Evolutionary conservation across 2,797 vertebrate species (phyloP).

Genomic region (Chaenodraco wilsoni): DNA sequence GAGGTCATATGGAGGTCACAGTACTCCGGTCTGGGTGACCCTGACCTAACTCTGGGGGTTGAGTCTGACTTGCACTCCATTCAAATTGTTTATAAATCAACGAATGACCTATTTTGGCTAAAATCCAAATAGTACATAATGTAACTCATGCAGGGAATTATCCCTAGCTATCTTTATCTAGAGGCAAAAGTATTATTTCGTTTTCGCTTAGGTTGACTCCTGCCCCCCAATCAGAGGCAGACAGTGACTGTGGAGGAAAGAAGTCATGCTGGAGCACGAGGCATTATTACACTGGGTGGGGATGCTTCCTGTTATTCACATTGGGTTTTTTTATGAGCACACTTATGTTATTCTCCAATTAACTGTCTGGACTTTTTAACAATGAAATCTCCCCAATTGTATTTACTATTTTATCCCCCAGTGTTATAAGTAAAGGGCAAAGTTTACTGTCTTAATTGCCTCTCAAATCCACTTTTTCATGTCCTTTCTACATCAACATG

Average conservation of each 20-base stretch:
- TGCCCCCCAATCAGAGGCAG: neutral
- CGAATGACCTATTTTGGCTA: neutral
- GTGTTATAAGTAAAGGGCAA: no score
- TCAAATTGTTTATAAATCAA: neutral
- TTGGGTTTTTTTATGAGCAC: conserved; percentile 34
- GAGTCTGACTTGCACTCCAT: conserved; percentile 11
- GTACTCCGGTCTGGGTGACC: conserved; percentile 52
- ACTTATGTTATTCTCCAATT: conserved; percentile 58
- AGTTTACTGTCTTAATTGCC: no score
- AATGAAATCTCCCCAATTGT: conserved; percentile 18
- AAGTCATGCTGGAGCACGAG: conserved; percentile 17
- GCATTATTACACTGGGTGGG: conserved; percentile 63
- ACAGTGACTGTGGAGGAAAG: conserved; percentile 22
- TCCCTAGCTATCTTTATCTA: conserved; percentile 15
- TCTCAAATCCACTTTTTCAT: no score
- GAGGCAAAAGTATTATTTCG: conserved; percentile 27
- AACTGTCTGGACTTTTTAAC: conserved; percentile 63
- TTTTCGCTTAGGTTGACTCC: conserved; percentile 17
- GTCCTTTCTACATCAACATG: no score
- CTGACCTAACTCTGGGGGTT: conserved; percentile 31
- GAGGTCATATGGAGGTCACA: conserved; percentile 31
- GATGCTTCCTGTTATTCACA: conserved; percentile 60
- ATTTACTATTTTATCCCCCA: no score
- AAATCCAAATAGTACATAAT: conserved; percentile 1
- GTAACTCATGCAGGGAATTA: conserved; percentile 17